Conservation (phyloP, 2,113 vertebrate genomes). For the Oryzias curvinotus region DNA sequence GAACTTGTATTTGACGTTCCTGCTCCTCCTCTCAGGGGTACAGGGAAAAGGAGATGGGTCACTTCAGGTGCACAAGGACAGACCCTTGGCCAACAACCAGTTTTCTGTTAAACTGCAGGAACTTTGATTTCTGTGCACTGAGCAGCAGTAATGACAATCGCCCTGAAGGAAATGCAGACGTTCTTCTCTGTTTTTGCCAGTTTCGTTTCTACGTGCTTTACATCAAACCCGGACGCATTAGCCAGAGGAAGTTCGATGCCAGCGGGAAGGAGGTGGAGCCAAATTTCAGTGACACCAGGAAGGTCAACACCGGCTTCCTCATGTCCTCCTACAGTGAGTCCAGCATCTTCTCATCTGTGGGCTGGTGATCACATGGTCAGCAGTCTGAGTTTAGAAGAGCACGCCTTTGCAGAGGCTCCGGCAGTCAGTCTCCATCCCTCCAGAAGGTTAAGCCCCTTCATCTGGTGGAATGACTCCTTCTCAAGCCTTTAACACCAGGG, state of each 20-base stretch:
- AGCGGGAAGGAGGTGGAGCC: slow-evolving; percentile 85
- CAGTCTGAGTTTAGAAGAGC: background rate
- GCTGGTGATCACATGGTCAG: background rate
- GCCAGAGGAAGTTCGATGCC: slow-evolving; percentile 80
- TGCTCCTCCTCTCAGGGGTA: too few relatives aligned
- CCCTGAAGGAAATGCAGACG: background rate
- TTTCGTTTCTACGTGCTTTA: slow-evolving; percentile 83
- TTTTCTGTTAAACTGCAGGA: too few relatives aligned
- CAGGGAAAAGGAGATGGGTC: too few relatives aligned
- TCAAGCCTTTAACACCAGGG: too few relatives aligned
- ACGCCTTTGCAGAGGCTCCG: background rate
- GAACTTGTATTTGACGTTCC: too few relatives aligned
- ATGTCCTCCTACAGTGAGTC: slow-evolving; percentile 90
- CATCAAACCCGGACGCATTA: slow-evolving; percentile 76
- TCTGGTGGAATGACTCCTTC: too few relatives aligned
- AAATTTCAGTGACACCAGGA: slow-evolving; percentile 84
- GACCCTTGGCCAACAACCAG: too few relatives aligned
- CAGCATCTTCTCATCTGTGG: too few relatives aligned
- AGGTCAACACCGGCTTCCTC: slow-evolving; percentile 88
- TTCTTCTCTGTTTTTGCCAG: slow-evolving; percentile 54
- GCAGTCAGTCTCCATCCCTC: too few relatives aligned
- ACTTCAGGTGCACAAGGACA: too few relatives aligned
- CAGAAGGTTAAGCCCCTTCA: too few relatives aligned
- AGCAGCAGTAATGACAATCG: background rate
- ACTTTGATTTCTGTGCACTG: too few relatives aligned